Base-by-base conservation (phyloP, 2,797 vertebrate species). In the Arremon brunneinucha region DNA sequence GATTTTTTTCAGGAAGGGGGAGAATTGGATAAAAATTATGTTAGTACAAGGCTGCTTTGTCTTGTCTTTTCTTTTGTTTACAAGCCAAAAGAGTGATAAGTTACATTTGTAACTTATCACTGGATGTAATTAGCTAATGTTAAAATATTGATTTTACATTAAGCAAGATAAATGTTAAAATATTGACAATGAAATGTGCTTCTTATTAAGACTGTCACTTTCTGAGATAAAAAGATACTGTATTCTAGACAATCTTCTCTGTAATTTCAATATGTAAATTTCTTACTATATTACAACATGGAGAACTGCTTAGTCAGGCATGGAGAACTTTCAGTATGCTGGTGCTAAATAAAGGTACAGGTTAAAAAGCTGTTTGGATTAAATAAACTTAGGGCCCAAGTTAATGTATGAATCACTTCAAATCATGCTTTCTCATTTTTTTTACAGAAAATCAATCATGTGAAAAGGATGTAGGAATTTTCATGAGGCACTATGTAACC, bases 101-200 rank as follows among this genome's bases (percentile, higher is more conserved):
- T 41, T 41, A 35, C 5, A 74, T 97, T 95, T 93, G 52, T 92
- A 96, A 76, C 53, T 75, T 97, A 96, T 93, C 89, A 47, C 37
- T 83, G 34, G 75, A 35, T 89, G 27, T 95, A 97, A 97, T 97
- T 97, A 97, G 35, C 76, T 96, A 79, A 94, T 64, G 62, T 87
- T 97, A 93, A 97, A 94, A 80, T 91, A 97, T 94, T 96, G 96
- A 97, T 97, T 97, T 96, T 95, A 92, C 56, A 95, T 96, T 97
- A 97, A 87, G 55, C 44, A 96, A 96, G 91, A 94, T 80, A 95
- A 96, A 97, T 1, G 1, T 62, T 95, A 67, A 95, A 87, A 75
- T 96, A 97, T 91, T 96, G 95, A 93, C 79, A 95, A 56, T 26
- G 14, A 68, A 95, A 91, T 88, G 39, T 49, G 89, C 21, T 91